Evolutionary conservation across 2,113 vertebrate species (phyloP), one percentile per base, ranked within the genome.

Genomic region (Piprites chloris): DNA sequence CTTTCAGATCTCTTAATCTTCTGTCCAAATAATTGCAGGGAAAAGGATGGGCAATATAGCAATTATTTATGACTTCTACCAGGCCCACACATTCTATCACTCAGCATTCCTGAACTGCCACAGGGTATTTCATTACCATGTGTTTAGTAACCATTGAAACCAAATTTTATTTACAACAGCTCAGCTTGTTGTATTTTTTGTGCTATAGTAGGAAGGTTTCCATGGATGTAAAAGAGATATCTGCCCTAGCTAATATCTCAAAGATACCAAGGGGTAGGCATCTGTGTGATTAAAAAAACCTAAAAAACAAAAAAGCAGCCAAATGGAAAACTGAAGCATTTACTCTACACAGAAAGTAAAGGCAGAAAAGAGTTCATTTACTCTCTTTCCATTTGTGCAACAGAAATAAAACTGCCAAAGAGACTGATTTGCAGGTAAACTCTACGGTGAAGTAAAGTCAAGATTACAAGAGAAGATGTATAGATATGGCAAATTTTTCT

Each of bases 401-500:
- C 52, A 67, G 90, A 94, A 97, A 98, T 97, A 98, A 98, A 98
- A 98, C 94, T 97, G 97, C 83, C 98, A 97, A 86, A 47, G 59
- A 96, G 97, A 98, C 94, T 97, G 97, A 98, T 98, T 97, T 97
- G 97, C 96, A 97, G 87, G 93, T 93, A 97, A 97, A 97, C 65
- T 95, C 83, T 92, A 88, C 22, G 50, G 22, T 92, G 94, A 96
- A 96, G 84, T 97, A 96, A 97, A 97, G 95, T 97, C 93, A 96
- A 96, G 93, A 97, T 95, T 97, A 97, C 65, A 91, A 93, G 75
- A 94, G 42, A 83, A 97, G 82, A 95, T 87, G 42, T 92, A 97
- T 97, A 95, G 97, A 97, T 97, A 85, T 9, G 47, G 72, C 86
- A 42, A 90, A 88, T 95, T 93, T 92, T 80, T 96, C 80, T 87